Base-by-base conservation (phyloP, 2,888 invertebrate species). In the Troides oblongomaculatus region DNA sequence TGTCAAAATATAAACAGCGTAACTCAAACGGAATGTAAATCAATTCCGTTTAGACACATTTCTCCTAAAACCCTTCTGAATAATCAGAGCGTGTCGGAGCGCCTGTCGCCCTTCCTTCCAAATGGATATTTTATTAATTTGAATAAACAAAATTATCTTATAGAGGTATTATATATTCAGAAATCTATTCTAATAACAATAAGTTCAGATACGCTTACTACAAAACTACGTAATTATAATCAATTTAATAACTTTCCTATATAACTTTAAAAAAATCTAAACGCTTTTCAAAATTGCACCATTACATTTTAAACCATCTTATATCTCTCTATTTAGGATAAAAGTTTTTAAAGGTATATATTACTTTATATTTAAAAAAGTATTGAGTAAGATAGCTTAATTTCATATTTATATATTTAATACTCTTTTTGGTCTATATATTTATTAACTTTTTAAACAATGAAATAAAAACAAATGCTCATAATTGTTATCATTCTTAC, bases 121-220 rank as follows among this genome's bases (percentile, higher is more conserved):
- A 58, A n/a, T 25, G 23, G 57, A 58, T 58, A 58, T 58, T 58
- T 58, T 58, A 58, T 58, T 58, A 58, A 58, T 58, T 58, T 58
- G 57, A 58, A 23, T 58, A 58, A 2, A 58, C 25, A 58, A 58
- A 12, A 25, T 58, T 12, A 58, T n/a, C 1, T n/a, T 21, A 21
- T 14, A 12, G 12, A 23, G 2, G 12, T 12, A 25, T 10, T 58
- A 58, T 58, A 6, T 25, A 14, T 7, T 21, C 5, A 23, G 12
- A 23, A 58, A 23, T 23, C 8, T 1, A 18, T 1, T 58, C 23
- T 21, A 21, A 8, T n/a, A n/a, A 57, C 4, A 57, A 56, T 56
- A 64, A 14, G 7, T 18, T 2, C 2, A 1, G 8, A 4, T 53
- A n/a, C 53, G 6, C n/a, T 53, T n/a, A 53, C 53, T 53, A 53